phyloP scores from a whole-genome alignment of 2,797 vertebrate genomes.

The Syngnathus rostellatus region DNA sequence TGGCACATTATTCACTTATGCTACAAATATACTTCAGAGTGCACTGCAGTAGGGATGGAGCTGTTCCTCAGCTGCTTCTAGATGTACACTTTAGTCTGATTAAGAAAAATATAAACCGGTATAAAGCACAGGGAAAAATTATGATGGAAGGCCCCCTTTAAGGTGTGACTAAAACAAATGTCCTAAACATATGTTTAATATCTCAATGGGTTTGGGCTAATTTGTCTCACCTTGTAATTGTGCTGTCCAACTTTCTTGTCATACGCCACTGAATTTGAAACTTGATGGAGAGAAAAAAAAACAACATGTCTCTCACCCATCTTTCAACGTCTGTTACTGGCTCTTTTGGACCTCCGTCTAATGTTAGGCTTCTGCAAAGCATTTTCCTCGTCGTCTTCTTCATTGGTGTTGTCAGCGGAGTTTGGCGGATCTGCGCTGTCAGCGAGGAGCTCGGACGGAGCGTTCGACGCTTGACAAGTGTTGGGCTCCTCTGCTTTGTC shows the following conservation, averaged over 20 bases:
- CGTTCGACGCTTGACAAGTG: not conserved
- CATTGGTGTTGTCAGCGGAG: slow-evolving; percentile 20
- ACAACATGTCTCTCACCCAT: not conserved
- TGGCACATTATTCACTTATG: too few relatives aligned
- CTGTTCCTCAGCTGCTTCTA: too few relatives aligned
- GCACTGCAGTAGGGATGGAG: too few relatives aligned
- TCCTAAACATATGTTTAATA: not conserved
- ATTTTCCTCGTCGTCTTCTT: slow-evolving; percentile 31
- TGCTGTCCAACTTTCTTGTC: not conserved
- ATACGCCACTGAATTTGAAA: not conserved
- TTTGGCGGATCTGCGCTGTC: slow-evolving; percentile 3
- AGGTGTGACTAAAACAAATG: not conserved
- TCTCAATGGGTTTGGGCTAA: not conserved
- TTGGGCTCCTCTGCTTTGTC: slow-evolving; percentile 13
- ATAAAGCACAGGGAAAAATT: too few relatives aligned
- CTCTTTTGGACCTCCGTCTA: slow-evolving; percentile 60
- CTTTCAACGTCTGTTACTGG: slow-evolving; percentile 55
- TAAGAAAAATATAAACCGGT: too few relatives aligned
- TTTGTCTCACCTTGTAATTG: not conserved
- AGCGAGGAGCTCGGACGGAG: slow-evolving; percentile 17
- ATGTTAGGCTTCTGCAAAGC: slow-evolving; percentile 15
- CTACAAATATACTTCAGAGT: too few relatives aligned
- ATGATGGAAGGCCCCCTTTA: too few relatives aligned
- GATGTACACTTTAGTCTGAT: too few relatives aligned
- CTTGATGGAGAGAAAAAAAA: not conserved